Evolutionary conservation across 2,113 vertebrate species (phyloP).

Genomic region (Pollimyrus isidori): DNA sequence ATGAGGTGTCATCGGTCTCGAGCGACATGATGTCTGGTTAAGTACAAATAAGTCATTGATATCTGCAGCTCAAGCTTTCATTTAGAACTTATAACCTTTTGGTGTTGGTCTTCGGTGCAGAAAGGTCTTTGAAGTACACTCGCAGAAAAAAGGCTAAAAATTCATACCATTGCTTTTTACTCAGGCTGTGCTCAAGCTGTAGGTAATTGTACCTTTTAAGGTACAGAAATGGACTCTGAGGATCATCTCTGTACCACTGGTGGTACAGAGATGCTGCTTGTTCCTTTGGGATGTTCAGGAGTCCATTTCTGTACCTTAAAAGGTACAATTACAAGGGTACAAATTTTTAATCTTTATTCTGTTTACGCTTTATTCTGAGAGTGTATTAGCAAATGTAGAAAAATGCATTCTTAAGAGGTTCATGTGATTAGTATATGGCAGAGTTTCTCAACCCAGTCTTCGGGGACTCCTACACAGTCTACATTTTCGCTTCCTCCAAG

Average conservation of each 20-base stretch:
- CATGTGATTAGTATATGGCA: not conserved
- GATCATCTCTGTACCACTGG: too few species aligned
- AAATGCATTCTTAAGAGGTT: not conserved
- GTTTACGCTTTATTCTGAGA: too few species aligned
- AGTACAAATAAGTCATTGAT: not conserved
- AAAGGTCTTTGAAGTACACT: not conserved
- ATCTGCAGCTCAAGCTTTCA: not conserved
- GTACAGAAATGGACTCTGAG: too few species aligned
- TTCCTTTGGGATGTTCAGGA: too few species aligned
- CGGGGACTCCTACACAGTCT: not conserved
- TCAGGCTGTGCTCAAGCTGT: too few species aligned
- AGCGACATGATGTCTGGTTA: slow-evolving; percentile 18
- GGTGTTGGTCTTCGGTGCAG: not conserved
- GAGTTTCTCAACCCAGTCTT: not conserved
- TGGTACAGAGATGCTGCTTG: too few species aligned
- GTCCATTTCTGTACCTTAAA: too few species aligned
- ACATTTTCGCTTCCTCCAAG: not conserved
- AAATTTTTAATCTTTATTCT: too few species aligned
- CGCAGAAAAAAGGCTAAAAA: too few species aligned
- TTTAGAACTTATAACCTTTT: not conserved
- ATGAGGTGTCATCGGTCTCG: slow-evolving; percentile 16
- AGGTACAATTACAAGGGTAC: too few species aligned
- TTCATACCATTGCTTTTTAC: too few species aligned
- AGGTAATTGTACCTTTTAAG: too few species aligned
- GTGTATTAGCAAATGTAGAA: not conserved